These are phyloP conservation scores for Ormyrus thymus DNA, from an alignment of 2,888 invertebrate genomes.

Conservation along the genomic window DNA sequence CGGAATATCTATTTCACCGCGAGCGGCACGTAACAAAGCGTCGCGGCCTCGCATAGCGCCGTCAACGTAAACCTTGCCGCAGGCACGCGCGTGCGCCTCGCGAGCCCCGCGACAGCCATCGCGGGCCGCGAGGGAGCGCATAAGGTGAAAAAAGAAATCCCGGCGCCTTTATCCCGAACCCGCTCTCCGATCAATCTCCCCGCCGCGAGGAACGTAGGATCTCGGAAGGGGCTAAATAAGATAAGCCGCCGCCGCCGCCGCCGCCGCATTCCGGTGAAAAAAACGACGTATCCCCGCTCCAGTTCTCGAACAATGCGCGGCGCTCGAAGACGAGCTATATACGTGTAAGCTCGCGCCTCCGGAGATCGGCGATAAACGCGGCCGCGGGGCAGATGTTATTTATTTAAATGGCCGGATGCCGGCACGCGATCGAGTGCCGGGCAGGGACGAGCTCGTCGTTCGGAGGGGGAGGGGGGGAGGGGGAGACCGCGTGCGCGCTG, in stretches of 20 bases:
- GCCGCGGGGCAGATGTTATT: constrained; percentile 48
- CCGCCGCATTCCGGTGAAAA: neutral
- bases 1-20: too few relatives aligned
- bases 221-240: constrained; percentile 22
- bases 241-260: constrained; percentile 11
- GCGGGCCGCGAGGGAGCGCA: neutral
- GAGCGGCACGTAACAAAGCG: too few relatives aligned
- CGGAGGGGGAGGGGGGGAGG: too few relatives aligned
- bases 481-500: neutral
- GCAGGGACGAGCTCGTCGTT: neutral
- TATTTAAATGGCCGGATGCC: constrained; percentile 53
- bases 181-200: neutral
- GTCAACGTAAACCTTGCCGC: neutral
- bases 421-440: constrained; percentile 37
- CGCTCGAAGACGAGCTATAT: constrained; percentile 14
- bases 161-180: neutral
- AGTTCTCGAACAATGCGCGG: constrained; percentile 43
- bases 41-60: neutral
- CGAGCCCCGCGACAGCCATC: too few relatives aligned
- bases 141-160: neutral
- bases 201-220: neutral
- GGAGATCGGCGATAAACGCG: constrained; percentile 50
- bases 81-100: neutral
- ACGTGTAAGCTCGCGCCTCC: constrained; percentile 35
- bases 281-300: constrained; percentile 30